phyloP scores from a whole-genome alignment of 2,797 vertebrate genomes.

The Capromys pilorides region DNA sequence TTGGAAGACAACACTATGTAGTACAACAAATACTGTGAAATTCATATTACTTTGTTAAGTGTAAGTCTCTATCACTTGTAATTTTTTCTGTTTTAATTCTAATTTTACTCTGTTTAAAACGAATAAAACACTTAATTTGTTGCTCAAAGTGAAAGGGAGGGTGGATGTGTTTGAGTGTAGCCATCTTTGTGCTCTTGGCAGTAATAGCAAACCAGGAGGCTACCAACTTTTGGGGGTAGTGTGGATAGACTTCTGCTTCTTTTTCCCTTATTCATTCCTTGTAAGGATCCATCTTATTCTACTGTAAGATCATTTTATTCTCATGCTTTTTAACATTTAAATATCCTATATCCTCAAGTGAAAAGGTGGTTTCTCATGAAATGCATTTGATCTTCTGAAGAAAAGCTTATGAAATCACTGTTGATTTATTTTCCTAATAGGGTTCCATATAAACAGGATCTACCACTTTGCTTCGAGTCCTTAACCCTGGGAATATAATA shows the following conservation, averaged over 20 bases:
- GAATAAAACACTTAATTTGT: background rate
- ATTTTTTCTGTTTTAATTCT: too few relatives aligned
- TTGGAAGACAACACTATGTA: too few relatives aligned
- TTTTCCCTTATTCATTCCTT: background rate
- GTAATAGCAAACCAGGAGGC: background rate
- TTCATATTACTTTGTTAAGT: too few relatives aligned
- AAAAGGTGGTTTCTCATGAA: background rate
- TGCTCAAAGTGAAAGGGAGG: background rate
- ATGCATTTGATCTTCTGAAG: background rate
- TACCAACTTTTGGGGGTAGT: background rate
- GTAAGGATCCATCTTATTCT: background rate
- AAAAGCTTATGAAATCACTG: conserved; percentile 14
- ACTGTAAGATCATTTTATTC: background rate
- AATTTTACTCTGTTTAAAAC: too few relatives aligned
- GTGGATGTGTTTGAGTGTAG: background rate
- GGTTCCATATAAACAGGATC: background rate
- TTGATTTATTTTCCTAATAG: background rate
- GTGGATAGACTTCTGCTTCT: background rate
- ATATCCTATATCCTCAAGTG: background rate
- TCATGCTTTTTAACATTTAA: background rate
- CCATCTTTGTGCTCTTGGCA: background rate
- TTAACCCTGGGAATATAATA: background rate
- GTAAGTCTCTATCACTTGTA: too few relatives aligned
- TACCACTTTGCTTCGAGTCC: background rate
- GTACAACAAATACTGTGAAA: too few relatives aligned